Evolutionary conservation across 35 echinoderm and acorn worm species (phyloP), one percentile per base, ranked within the genome.

Genomic region (Stichopus chloronotus): DNA sequence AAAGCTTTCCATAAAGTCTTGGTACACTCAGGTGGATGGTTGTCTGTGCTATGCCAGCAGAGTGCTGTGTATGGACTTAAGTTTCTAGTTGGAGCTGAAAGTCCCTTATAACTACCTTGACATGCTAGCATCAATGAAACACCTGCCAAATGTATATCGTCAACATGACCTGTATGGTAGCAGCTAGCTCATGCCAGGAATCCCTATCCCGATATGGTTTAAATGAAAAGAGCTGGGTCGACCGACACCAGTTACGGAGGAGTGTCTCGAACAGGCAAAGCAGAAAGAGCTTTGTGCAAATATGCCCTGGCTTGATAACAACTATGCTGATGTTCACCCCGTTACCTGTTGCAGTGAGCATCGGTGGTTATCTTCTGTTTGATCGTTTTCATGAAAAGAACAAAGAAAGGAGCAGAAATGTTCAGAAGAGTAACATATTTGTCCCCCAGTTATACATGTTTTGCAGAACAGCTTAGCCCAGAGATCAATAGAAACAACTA

Each of bases 121-220:
- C 23, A 63, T 94, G 4, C 19, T 91, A 6, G 9, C 23, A 53
- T 65, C 58, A 23, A 5, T 91, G 78, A 91, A 86, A 72, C 56
- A 91, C 17, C 11, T 55, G 59, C 88, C 93, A 2, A 94, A 94
- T 56, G 57, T 91, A 5, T 6, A 63, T 94, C 9, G 12, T 91
- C 17, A 88, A 91, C 54, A 94, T 94, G 79, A 78, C 93, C 4
- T 59, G 91, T 84, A 90, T 94, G 7, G 86, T 94, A 24, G 93
- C 78, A 8, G 68, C 30, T 43, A 43, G 30, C 24, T 30, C 83
- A 88, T 86, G 88, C n/a, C 17, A 94, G 86, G 25, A 91, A 72
- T 11, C 58, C 21, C 16, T 72, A 83, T 25, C 78, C 76, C 4
- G 57, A 10, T 14, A 76, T 94, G 53, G 88, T 94, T 53, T 5